Evolutionary conservation across 2,797 vertebrate genomes (phyloP), one percentile per base, ranked within the genome.

Genomic region (Sciurus vulgaris): DNA sequence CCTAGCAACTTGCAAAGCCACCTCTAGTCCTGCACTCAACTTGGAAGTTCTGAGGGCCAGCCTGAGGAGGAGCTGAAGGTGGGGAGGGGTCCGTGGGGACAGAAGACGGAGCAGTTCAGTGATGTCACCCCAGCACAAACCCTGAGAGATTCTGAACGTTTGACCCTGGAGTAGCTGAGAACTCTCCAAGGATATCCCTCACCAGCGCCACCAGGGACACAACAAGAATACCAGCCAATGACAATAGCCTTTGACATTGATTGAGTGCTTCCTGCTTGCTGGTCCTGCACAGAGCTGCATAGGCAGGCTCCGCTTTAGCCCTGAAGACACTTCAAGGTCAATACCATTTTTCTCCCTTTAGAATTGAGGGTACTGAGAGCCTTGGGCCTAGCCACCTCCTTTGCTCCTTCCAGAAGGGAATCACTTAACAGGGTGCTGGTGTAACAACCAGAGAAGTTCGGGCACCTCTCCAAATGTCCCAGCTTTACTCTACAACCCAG

Each of bases 361-460:
- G 84, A 94, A 47, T n/a, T 3, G 9, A 87, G 13, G 26, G 76
- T 26, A 76, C 1, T 7, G 41, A 51, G 56, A 14, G 70, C n/a
- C 56, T 67, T 12, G 10, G 65, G 54, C 72, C 70, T 33, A 44
- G 14, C 70, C 54, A 11, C 33, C 24, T 67, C 4, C 70, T 49
- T 44, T 13, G 77, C 65, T 77, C 77, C 76, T 73, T 59, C 47
- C 49, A 56, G 77, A 90, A 35, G 61, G 49, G 22, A 79, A 59
- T 7, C 69, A 72, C 78, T 87, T 77, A 87, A 67, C 88, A 77
- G 61, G 69, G 51, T 3, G 10, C 76, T 38, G 85, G 85, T 81
- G 54, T 78, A 85, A 38, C 89, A 94, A 79, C 86, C 61, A 85
- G 65, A 63, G 87, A 73, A 59, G 49, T 69, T 63, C 47, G 88